Evolutionary conservation across 2,888 invertebrate species (phyloP).

Genomic region (Smittia aterrima): DNA sequence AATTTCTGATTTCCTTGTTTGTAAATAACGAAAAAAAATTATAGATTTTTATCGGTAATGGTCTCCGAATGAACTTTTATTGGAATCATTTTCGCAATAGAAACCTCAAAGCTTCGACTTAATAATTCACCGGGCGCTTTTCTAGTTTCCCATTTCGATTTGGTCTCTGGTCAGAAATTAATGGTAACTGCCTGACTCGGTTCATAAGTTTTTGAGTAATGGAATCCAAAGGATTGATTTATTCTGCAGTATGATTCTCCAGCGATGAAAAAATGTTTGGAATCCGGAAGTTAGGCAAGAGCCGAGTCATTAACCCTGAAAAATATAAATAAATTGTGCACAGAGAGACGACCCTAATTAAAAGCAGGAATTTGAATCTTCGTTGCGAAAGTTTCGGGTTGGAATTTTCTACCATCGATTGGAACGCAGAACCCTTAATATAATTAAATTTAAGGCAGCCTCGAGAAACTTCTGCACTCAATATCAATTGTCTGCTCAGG

Average conservation of each 20-base stretch:
- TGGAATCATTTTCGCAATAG: no score
- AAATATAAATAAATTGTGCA: not conserved
- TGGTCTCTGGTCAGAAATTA: not conserved
- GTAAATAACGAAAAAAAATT: no score
- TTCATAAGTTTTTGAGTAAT: not conserved
- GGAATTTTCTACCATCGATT: not conserved
- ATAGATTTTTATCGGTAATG: no score
- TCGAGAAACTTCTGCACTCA: slow-evolving; percentile 9
- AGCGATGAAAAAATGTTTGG: not conserved
- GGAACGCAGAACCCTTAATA: not conserved
- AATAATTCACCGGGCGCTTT: no score
- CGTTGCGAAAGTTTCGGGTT: not conserved
- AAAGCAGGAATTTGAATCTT: slow-evolving; percentile 14
- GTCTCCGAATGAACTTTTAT: no score
- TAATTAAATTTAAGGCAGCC: slow-evolving; percentile 22
- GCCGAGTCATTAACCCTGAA: not conserved
- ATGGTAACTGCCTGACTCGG: not conserved
- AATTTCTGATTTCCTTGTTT: no score
- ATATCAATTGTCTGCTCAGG: slow-evolving; percentile 27
- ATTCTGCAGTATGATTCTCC: not conserved
- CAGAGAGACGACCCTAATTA: not conserved
- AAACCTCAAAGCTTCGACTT: no score
- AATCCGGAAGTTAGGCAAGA: not conserved
- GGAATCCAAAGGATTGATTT: not conserved
- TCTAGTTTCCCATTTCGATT: no score